Conservation (phyloP, 2,797 vertebrate species). For the Natrix natrix region DNA sequence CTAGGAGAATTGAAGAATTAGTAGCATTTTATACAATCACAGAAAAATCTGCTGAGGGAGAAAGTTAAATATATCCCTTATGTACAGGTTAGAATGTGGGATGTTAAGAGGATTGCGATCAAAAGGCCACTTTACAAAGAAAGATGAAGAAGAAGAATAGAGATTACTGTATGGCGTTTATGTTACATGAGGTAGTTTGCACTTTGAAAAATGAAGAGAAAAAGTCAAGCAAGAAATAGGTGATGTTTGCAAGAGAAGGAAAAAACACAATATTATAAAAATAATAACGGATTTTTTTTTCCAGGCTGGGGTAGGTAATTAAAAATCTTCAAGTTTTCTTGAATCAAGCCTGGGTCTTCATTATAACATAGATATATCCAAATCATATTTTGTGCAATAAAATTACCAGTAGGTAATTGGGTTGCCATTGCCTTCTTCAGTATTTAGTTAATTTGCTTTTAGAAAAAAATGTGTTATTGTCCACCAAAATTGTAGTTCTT, state of each 20-base stretch:
- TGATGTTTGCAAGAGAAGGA: not conserved
- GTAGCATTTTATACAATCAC: not conserved
- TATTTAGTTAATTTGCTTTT: not conserved
- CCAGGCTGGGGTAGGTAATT: not conserved
- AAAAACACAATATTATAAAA: not conserved
- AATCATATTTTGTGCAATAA: not conserved
- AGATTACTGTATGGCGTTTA: not conserved
- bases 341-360: not conserved
- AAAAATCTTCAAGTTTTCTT: not conserved
- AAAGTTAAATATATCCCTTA: not conserved
- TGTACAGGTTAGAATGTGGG: not conserved
- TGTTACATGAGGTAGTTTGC: not conserved
- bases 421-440: not conserved
- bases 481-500: not conserved
- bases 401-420: not conserved
- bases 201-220: not conserved
- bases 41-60: not conserved
- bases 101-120: not conserved
- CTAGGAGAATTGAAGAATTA: not conserved
- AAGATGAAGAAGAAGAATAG: not conserved
- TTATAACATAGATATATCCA: not conserved
- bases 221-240: not conserved
- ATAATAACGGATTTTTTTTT: not conserved
- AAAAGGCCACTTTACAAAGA: not conserved
- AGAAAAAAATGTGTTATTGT: not conserved